Percentiles rank a stretch among this genome's conserved stretches.
Conservation (phyloP, 2,888 invertebrate genomes). For the Gasteruption jaculator region DNA sequence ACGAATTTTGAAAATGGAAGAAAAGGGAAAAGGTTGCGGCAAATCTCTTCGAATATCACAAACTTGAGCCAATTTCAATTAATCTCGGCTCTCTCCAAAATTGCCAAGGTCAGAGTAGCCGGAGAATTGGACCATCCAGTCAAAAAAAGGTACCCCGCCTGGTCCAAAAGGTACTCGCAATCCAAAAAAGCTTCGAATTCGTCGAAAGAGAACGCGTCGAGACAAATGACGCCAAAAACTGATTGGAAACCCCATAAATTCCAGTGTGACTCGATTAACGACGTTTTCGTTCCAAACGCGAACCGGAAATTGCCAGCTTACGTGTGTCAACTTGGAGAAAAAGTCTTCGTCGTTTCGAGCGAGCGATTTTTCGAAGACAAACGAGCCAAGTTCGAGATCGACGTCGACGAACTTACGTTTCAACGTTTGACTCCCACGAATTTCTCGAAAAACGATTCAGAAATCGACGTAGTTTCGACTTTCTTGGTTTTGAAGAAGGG, state of each 20-base stretch:
- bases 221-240: constrained; percentile 11
- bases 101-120: constrained; percentile 30
- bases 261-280: constrained; percentile 28
- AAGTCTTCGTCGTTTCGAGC: constrained; percentile 35
- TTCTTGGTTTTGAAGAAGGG: constrained; percentile 31
- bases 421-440: constrained; percentile 18
- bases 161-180: too few relatives aligned
- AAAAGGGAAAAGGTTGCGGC: too few relatives aligned
- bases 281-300: constrained; percentile 31
- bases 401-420: constrained; percentile 28
- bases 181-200: constrained; percentile 11
- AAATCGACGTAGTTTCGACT: constrained; percentile 29
- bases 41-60: constrained; percentile 8
- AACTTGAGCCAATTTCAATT: constrained; percentile 8
- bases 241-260: too few relatives aligned
- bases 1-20: too few relatives aligned
- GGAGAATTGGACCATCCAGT: constrained; percentile 9
- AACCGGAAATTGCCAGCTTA: constrained; percentile 33
- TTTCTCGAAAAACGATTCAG: constrained; percentile 15
- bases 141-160: too few relatives aligned
- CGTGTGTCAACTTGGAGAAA: constrained; percentile 27
- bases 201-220: constrained; percentile 14
- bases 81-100: constrained; percentile 31
- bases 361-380: constrained; percentile 34
- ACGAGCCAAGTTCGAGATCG: constrained; percentile 27